These are phyloP conservation scores for Mallateleia sp. DNA, from an alignment of 2,888 invertebrate genomes.

Conservation along the genomic window DNA sequence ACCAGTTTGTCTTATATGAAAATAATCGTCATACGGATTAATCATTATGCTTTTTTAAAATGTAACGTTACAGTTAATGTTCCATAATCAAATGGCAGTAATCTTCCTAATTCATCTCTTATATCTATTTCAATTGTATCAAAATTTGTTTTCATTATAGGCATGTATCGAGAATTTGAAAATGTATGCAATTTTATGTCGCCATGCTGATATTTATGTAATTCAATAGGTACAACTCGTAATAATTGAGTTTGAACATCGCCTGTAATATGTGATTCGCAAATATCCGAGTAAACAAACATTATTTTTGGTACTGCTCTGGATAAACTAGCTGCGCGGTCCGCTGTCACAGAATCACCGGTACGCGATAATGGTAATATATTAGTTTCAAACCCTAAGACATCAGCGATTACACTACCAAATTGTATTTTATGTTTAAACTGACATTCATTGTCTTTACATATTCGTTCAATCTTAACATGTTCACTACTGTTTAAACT, in stretches of 20 bases:
- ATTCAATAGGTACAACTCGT: constrained; percentile 33
- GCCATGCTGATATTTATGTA: constrained; percentile 35
- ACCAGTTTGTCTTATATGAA: neutral
- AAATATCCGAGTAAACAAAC: constrained; percentile 48
- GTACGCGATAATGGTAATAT: too few relatives aligned
- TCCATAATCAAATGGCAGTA: constrained; percentile 69
- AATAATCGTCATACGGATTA: constrained; percentile 29
- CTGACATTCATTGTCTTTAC: too few relatives aligned
- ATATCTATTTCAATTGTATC: constrained; percentile 55
- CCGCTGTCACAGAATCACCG: too few relatives aligned
- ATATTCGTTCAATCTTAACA: too few relatives aligned
- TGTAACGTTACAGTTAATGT: constrained; percentile 26
- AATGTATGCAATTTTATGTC: constrained; percentile 28
- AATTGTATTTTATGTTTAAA: too few relatives aligned
- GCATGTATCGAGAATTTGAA: constrained; percentile 48
- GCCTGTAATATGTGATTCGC: constrained; percentile 37
- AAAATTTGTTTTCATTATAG: constrained; percentile 47
- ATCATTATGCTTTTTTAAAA: constrained; percentile 10
- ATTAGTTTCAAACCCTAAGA: too few relatives aligned
- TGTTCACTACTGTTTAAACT: too few relatives aligned
- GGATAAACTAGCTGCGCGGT: too few relatives aligned
- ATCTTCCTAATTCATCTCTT: constrained; percentile 52
- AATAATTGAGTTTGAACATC: constrained; percentile 50
- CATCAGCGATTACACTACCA: too few relatives aligned
- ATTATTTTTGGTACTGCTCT: constrained; percentile 38